Evolutionary conservation across 2,888 invertebrate genomes (phyloP).

Genomic region (Lasioglossum zephyrum): DNA sequence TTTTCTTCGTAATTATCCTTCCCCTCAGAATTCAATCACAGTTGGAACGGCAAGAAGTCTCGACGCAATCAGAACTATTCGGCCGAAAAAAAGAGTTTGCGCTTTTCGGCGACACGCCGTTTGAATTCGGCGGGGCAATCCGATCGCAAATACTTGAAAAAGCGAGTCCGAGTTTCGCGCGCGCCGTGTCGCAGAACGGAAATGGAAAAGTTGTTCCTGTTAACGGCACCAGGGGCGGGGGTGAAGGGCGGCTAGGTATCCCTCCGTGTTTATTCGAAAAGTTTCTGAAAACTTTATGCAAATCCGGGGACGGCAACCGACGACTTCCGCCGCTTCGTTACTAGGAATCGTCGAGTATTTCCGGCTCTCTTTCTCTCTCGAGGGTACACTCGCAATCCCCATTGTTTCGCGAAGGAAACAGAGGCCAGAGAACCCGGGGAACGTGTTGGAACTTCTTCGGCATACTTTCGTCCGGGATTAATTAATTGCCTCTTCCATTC

Average conservation of each 20-base stretch:
- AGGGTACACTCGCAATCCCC: slow-evolving; percentile 66
- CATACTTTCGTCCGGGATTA: slow-evolving; percentile 68
- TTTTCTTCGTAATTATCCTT: no score
- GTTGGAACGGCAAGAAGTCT: background rate
- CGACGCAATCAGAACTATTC: background rate
- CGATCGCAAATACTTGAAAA: background rate
- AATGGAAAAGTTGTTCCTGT: slow-evolving; percentile 16
- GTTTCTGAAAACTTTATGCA: slow-evolving; percentile 68
- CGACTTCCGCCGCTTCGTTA: slow-evolving; percentile 66
- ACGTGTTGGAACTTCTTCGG: slow-evolving; percentile 65
- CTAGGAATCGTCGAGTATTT: slow-evolving; percentile 69
- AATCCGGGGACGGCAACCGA: slow-evolving; percentile 62
- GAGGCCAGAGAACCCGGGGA: slow-evolving; percentile 32
- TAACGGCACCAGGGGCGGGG: background rate
- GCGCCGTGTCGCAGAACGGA: background rate
- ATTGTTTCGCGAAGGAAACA: slow-evolving; percentile 73
- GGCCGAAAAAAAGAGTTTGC: background rate
- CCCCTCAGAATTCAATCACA: background rate
- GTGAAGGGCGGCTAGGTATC: slow-evolving; percentile 35
- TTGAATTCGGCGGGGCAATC: background rate
- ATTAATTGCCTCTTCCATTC: slow-evolving; percentile 66
- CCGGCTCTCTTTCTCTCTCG: slow-evolving; percentile 46
- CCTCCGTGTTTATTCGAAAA: slow-evolving; percentile 73
- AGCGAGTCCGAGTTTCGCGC: background rate
- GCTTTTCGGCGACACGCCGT: background rate